phyloP scores from a whole-genome alignment of 2,113 vertebrate species.

The Rhipidura dahli region DNA sequence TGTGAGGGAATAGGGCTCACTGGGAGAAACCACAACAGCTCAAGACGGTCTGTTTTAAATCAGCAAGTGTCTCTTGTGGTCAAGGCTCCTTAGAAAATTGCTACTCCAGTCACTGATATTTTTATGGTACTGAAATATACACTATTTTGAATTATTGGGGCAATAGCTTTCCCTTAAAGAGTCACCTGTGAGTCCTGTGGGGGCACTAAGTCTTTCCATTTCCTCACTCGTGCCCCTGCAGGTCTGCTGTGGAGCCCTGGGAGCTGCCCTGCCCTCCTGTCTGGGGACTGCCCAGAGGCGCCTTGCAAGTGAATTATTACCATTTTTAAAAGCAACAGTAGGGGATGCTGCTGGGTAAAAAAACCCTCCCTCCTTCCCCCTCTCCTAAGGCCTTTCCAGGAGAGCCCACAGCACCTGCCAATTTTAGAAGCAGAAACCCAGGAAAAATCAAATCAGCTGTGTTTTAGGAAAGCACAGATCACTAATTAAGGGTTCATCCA shows the following conservation, averaged over 20 bases:
- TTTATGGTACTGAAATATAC: neutral
- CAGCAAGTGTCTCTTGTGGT: neutral
- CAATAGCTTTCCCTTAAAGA: neutral
- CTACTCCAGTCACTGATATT: neutral
- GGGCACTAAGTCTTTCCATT: neutral
- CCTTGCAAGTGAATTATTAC: neutral
- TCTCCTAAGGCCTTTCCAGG: neutral
- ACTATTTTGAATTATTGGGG: neutral
- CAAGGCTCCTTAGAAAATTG: neutral
- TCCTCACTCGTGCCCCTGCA: neutral
- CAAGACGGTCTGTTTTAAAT: neutral
- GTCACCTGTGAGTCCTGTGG: neutral
- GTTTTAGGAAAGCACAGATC: neutral
- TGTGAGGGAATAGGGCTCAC: neutral
- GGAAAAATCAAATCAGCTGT: neutral
- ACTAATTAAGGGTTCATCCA: neutral
- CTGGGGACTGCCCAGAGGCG: accelerated
- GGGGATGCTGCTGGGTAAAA: constrained; percentile 17
- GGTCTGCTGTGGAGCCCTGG: neutral
- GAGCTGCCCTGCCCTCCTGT: neutral
- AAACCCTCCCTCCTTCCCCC: neutral
- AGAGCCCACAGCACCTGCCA: neutral
- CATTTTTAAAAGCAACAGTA: neutral
- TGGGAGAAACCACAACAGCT: neutral
- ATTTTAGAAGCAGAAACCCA: neutral